Evolutionary conservation across 2,888 invertebrate genomes (phyloP), one percentile per base, ranked within the genome.

Genomic region (Heliconius cydno): DNA sequence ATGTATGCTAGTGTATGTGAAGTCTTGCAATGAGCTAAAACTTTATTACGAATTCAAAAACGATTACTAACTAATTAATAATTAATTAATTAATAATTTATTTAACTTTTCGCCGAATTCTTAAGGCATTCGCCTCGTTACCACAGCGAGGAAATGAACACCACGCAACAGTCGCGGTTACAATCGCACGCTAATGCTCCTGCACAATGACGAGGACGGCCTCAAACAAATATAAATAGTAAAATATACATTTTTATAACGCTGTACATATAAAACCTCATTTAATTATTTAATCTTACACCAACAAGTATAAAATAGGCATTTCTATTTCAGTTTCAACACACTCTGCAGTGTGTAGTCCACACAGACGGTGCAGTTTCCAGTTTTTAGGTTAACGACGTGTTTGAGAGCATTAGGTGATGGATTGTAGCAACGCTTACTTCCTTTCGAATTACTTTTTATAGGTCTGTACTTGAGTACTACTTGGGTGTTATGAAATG

Each of bases 331-430:
- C 57, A 38, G 66, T 81, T 60, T 22, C n/a, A 60, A 60, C n/a
- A 60, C n/a, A n/a, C 65, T 15, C 65, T 28, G 63, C 19, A 57
- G 22, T 41, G 68, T 15, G 52, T 52, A 25, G 74, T 72, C 25
- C 57, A 77, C 74, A 77, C 68, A 30, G 15, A 15, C 65, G 13
- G 28, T 28, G 28, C 28, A 67, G 19, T 41, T 57, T 63, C 30
- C 66, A 60, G 67, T 79, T 78, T 77, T 76, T 81, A 79, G 81
- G 81, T 81, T 81, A 81, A 81, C 66, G 81, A 81, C 65, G 81
- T 81, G 79, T 78, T 66, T 52, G 72, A 66, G 71, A 76, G 38
- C 71, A 75, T 77, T 81, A 67, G 76, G 28, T 75, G 65, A 79
- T 79, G 77, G 77, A 77, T 75, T 77, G 77, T 68, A 57, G 25